Evolutionary conservation across 2,888 invertebrate genomes (phyloP).

Genomic region (Noctuana brunneofusca): DNA sequence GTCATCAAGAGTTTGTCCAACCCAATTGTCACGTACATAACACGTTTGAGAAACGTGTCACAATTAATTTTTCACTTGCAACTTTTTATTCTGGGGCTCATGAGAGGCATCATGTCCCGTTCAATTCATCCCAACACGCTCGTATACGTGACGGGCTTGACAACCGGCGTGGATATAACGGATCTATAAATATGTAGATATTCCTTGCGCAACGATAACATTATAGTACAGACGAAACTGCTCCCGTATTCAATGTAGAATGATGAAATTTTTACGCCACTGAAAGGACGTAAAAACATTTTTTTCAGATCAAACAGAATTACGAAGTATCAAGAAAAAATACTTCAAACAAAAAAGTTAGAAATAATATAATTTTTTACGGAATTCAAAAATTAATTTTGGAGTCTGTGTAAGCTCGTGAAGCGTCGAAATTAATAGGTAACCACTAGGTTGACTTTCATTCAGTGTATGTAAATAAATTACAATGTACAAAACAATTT

Average conservation of each 20-base stretch:
- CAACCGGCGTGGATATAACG: conserved; percentile 51
- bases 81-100: conserved; percentile 33
- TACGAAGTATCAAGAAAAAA: too few relatives aligned
- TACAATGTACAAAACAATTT: too few relatives aligned
- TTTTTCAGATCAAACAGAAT: too few relatives aligned
- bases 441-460: too few relatives aligned
- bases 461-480: too few relatives aligned
- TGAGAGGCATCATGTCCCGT: conserved; percentile 42
- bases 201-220: conserved; percentile 49
- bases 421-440: too few relatives aligned
- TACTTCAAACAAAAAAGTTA: too few relatives aligned
- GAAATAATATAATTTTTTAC: too few relatives aligned
- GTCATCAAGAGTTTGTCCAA: background rate
- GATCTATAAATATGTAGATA: conserved; percentile 55
- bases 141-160: conserved; percentile 58
- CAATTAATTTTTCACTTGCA: conserved; percentile 42
- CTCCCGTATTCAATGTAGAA: conserved; percentile 37
- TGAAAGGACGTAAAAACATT: background rate
- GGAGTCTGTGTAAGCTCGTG: too few relatives aligned
- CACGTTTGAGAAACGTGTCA: conserved; percentile 20
- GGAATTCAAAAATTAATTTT: too few relatives aligned
- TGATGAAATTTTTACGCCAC: background rate
- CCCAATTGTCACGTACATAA: conserved; percentile 14
- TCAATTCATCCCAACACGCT: conserved; percentile 62
- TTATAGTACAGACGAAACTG: conserved; percentile 53